Evolutionary conservation across 2,113 vertebrate species (phyloP).

Genomic region (Nesogale talazaci): DNA sequence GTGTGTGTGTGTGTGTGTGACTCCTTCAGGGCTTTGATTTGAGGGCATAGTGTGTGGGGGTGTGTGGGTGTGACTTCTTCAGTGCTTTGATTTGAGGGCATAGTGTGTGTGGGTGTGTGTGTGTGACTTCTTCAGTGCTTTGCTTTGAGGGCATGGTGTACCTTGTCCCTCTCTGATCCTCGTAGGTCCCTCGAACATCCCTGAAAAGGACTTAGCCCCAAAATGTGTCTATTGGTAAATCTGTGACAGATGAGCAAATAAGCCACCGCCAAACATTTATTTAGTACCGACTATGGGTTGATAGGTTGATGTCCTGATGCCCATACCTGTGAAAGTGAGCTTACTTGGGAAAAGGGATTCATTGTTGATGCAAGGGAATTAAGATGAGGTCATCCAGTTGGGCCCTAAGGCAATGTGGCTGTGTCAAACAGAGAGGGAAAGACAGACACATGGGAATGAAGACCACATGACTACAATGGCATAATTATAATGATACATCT

Average conservation of each 20-base stretch:
- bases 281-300: neutral
- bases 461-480: neutral
- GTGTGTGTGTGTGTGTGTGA: no score
- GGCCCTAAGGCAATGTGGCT: neutral
- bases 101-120: no score
- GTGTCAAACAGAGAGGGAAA: neutral
- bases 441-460: neutral
- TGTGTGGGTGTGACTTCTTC: neutral
- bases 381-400: neutral
- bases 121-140: no score
- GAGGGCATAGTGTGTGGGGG: neutral
- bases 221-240: conserved; percentile 7
- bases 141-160: neutral
- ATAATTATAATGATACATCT: neutral
- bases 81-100: neutral
- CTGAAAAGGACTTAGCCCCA: conserved; percentile 9
- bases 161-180: neutral
- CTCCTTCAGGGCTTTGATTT: no score
- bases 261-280: neutral
- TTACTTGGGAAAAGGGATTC: neutral
- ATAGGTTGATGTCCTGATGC: neutral
- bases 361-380: neutral
- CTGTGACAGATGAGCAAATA: neutral
- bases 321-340: neutral
- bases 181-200: neutral